These are phyloP conservation scores for Parazoanthus swiftii DNA, from an alignment of 92 coral and sea anemone species.

Conservation along the genomic window DNA sequence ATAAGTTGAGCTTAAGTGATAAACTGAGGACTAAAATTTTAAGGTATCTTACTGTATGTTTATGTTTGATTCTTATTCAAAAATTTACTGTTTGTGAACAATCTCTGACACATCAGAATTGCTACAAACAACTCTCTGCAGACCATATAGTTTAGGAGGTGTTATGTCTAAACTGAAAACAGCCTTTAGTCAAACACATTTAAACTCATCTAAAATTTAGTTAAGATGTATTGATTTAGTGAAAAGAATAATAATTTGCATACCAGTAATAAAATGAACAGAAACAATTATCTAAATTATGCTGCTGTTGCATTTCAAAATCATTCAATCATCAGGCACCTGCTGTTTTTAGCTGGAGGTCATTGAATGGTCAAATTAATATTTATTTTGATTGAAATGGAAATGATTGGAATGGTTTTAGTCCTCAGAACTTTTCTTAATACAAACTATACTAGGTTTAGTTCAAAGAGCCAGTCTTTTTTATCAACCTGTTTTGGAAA, in stretches of 20 bases:
- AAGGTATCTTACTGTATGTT: too few relatives aligned
- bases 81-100: neutral
- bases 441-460: neutral
- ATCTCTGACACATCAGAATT: neutral
- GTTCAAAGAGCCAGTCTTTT: neutral
- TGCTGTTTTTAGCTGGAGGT: neutral
- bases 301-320: neutral
- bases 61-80: too few relatives aligned
- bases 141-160: neutral
- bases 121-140: neutral
- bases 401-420: too few relatives aligned
- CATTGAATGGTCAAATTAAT: neutral
- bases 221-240: neutral
- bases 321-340: neutral
- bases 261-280: neutral
- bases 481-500: neutral
- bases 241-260: neutral
- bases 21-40: too few relatives aligned
- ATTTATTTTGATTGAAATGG: too few relatives aligned
- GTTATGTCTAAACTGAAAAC: neutral
- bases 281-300: too few relatives aligned
- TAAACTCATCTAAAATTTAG: too few relatives aligned
- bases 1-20: too few relatives aligned
- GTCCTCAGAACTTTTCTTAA: too few relatives aligned
- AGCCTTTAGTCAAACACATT: neutral